Evolutionary conservation across 35 echinoderm and acorn worm species (phyloP), one percentile per base, ranked within the genome.

Genomic region (Lytechinus pictus): DNA sequence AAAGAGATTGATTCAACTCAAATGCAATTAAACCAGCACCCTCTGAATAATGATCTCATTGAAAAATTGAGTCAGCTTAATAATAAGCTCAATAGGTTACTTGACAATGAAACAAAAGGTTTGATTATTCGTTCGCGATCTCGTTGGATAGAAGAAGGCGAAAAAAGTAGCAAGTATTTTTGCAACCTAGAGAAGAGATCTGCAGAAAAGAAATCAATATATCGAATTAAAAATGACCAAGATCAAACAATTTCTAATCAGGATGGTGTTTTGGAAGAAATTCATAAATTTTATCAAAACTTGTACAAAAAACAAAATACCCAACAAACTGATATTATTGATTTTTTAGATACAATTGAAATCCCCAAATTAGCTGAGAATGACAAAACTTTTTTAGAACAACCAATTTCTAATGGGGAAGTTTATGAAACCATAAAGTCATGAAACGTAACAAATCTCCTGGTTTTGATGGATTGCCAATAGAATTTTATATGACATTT

Each of bases 131-230:
- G 94, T 86, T 94, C 94, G 10, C 19, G 94, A 58, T 58, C 56
- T 86, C 13, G 58, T 33, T 52, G 28, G 79, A 95, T 21, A 28
- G 56, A 58, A 13, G 56, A 95, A 55, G 87, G 87, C 54, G 90
- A 96, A 71, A 96, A 96, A n/a, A 96, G 90, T 28, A 92, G 24
- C 5, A 96, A 96, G 52, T 92, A 96, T 72, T 95, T 95, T 55
- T 95, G 94, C 56, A 87, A 95, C 57, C 55, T 95, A 89, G 94
- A 95, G 28, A 95, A 95, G 86, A 61, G 94, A 79, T 54, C 94
- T 89, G 86, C 56, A 55, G 94, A 95, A 19, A 95, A 89, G 86
- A 95, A 95, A 95, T 54, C 52, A 24, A 95, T 95, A 52, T 24
- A 89, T 44, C 12, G 54, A 86, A 12, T 95, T 28, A 89, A 89